Evolutionary conservation across 2,888 invertebrate genomes (phyloP), one percentile per base, ranked within the genome.

Genomic region (Hypercompe scribonia): DNA sequence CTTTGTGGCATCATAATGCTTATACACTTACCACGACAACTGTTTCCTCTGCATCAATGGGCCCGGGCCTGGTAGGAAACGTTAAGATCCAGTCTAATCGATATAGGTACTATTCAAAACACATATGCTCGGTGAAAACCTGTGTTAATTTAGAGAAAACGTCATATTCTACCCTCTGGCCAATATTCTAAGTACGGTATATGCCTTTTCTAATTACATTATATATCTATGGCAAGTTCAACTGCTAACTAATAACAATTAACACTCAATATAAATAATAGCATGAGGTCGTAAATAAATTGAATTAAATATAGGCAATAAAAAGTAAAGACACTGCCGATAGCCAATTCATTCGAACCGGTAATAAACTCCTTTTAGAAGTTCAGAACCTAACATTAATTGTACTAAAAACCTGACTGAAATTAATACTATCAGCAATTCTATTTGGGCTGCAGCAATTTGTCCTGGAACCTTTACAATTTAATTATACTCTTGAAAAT

Each of bases 371-470:
- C 72, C 87, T 85, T 89, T 89, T 81, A 80, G 80, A 85, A 86
- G 79, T 83, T 79, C 78, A 74, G 71, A 78, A 86, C 85, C 86
- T 84, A 81, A 84, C 87, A 91, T 91, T 88, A 88, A 91, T 92
- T 90, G 81, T 82, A 80, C 85, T 86, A 84, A 90, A 90, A 90
- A 89, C 86, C 88, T 88, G 86, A 83, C 86, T 86, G 82, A 89
- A 92, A 93, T 92, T 89, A 92, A 92, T 90, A 89, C 89, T 85
- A 88, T 86, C 85, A 87, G 81, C 82, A 77, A 87, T 90, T 88
- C 79, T 76, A 82, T 79, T 79, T 80, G 83, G 82, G 82, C 82
- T 85, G 83, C 85, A 87, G 84, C 88, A 89, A 92, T 92, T 92
- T 90, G 89, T 91, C 89, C 87, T 85, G 87, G 73, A 89, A 86